Evolutionary conservation across 2,113 vertebrate genomes (phyloP).

Genomic region (Seriola aureovittata): DNA sequence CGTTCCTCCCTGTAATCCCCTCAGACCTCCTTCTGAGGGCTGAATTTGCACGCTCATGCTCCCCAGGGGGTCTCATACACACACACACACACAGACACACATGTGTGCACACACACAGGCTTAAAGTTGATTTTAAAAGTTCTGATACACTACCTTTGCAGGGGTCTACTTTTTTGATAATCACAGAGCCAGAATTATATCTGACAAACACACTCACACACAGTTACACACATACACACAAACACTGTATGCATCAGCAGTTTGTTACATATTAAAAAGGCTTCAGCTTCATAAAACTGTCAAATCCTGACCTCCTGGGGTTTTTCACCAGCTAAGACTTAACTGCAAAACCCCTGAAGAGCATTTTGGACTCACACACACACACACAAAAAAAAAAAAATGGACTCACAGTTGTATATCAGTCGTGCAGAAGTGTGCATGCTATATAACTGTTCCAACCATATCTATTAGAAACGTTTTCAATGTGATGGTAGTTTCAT

Average conservation of each 20-base stretch:
- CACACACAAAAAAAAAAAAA: background rate
- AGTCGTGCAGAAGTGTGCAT: background rate
- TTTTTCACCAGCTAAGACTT: conserved; percentile 34
- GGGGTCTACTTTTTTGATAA: conserved; percentile 57
- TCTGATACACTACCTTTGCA: conserved; percentile 39
- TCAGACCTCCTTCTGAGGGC: conserved; percentile 78
- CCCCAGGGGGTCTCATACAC: conserved; percentile 56
- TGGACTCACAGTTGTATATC: background rate
- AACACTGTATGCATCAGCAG: conserved; percentile 60
- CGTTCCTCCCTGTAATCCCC: conserved; percentile 81
- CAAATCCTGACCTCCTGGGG: conserved; percentile 54
- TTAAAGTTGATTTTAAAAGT: conserved; percentile 49
- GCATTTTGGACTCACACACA: conserved; percentile 9
- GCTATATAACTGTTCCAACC: background rate
- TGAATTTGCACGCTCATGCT: conserved; percentile 76
- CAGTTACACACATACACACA: conserved; percentile 34
- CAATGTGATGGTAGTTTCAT: conserved; percentile 22
- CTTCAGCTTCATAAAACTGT: conserved; percentile 54
- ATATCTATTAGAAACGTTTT: conserved; percentile 13
- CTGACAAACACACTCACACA: conserved; percentile 38
- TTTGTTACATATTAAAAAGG: conserved; percentile 58
- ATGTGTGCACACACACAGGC: conserved; percentile 28
- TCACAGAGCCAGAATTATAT: conserved; percentile 36
- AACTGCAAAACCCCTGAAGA: conserved; percentile 27
- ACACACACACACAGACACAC: conserved; percentile 28